Base-by-base conservation (phyloP, 1,140 invertebrate species). In the Drosophila obscura region DNA sequence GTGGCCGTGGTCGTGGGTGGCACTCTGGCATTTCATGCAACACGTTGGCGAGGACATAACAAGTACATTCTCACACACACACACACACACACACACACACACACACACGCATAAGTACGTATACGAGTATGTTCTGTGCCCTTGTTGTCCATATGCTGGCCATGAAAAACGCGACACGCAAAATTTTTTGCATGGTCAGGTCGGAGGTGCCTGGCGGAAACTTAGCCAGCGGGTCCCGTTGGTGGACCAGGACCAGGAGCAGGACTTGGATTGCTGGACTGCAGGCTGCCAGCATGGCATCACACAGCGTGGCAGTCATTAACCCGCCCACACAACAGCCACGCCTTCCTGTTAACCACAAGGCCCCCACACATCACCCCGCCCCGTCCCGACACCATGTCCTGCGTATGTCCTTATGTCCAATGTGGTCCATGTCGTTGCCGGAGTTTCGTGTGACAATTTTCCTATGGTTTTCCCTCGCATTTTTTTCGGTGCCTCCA, bases 151-250 rank as follows among this genome's bases (percentile, higher is more conserved):
- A 68, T 66, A 65, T 51, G 49, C n/a, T 50, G 60, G 46, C 61
- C 63, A 66, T 66, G 63, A 66, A 66, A 66, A 66, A 68, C 50
- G 64, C 61, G 61, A 66, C 50, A 52, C 64, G 64, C 48, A 67
- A 67, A 67, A 67, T 52, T 67, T 39, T 61, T 50, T 65, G 60
- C 63, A 35, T 65, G 63, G 63, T 46, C 62, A 26, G 59, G 6
- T 64, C 59, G 63, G 13, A 22, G 24, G 51, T 44, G 41, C n/a
- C 22, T 44, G 44, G n/a, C 44, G 44, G n/a, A 46, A 46, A 7
- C n/a, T 19, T 46, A 39, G 35, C 35, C 35, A 13, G 35, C 4
- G 26, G 45, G 39, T 64, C 41, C 62, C 45, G 16, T 59, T 46
- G n/a, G 6, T 41, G 31, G 19, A 39, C 31, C 11, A 13, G 31